phyloP scores from a whole-genome alignment of 2,888 invertebrate species.

The Tenthredo mesomela region DNA sequence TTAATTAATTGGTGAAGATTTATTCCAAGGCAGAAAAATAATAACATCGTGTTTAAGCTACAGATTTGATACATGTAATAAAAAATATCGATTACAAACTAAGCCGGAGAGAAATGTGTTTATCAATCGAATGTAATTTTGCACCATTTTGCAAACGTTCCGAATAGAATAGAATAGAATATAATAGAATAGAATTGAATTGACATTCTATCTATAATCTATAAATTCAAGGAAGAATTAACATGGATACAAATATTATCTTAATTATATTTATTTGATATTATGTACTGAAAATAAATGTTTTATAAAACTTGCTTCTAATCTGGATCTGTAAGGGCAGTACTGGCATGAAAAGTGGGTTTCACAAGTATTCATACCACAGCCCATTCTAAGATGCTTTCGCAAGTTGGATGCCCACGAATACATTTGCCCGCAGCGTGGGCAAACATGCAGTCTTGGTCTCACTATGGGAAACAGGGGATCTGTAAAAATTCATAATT shows the following conservation, averaged over 20 bases:
- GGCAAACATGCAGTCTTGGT: constrained; percentile 75
- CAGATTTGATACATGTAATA: background rate
- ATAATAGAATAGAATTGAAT: background rate
- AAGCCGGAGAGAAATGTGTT: background rate
- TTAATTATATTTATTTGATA: constrained; percentile 70
- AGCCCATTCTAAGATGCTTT: constrained; percentile 76
- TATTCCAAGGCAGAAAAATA: background rate
- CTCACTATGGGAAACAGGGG: constrained; percentile 76
- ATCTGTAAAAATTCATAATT: constrained; percentile 69
- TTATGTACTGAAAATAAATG: constrained; percentile 76
- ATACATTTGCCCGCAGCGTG: constrained; percentile 77
- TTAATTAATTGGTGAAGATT: background rate
- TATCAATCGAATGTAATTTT: background rate
- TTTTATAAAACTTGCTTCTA: constrained; percentile 76
- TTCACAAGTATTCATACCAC: constrained; percentile 76
- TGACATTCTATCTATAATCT: background rate
- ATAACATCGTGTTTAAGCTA: background rate
- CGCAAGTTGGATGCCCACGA: constrained; percentile 77
- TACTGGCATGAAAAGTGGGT: constrained; percentile 77
- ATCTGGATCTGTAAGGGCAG: constrained; percentile 77
- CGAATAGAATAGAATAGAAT: background rate
- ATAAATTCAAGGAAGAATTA: background rate
- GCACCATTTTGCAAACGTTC: background rate
- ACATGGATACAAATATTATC: constrained; percentile 9
- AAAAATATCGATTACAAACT: background rate